A percentile compares a stretch with the other conserved stretches of the same genome.
These are phyloP conservation scores for Thalassaphorura encarpata DNA, from an alignment of 1,140 invertebrate genomes.

Conservation along the genomic window DNA sequence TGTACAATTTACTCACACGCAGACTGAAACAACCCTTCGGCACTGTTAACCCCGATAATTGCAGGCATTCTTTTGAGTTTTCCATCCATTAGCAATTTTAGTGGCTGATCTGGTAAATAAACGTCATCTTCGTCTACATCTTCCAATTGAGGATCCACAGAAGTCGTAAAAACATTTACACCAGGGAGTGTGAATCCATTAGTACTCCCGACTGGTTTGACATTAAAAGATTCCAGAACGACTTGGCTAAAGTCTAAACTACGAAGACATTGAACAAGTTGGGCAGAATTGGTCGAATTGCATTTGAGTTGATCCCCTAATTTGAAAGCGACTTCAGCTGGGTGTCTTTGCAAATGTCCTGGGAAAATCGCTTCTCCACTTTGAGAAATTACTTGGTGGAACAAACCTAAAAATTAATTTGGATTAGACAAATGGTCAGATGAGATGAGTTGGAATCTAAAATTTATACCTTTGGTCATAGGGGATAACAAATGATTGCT, in stretches of 20 bases:
- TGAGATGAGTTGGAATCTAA: not conserved
- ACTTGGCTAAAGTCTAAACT: not conserved
- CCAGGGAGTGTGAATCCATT: too few relatives aligned
- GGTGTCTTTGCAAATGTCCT: not conserved
- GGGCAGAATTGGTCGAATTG: not conserved
- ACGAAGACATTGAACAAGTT: not conserved
- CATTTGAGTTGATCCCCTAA: not conserved
- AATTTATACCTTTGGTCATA: conserved; percentile 10
- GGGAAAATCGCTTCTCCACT: conserved; percentile 4
- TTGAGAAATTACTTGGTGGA: conserved; percentile 11
- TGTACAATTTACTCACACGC: not conserved
- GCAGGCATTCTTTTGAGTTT: conserved; percentile 9
- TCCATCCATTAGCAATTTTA: conserved; percentile 9
- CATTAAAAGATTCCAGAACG: not conserved
- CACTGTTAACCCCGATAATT: conserved; percentile 17
- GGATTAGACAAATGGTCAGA: not conserved
- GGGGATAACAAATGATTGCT: conserved; percentile 9
- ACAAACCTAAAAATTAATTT: conserved; percentile 10
- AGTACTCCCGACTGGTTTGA: too few relatives aligned
- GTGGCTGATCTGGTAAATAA: conserved; percentile 17
- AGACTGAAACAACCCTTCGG: not conserved
- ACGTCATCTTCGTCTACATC: not conserved
- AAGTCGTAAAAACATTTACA: not conserved
- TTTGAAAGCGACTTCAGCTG: not conserved
- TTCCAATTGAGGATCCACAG: conserved; percentile 1